Evolutionary conservation across 2,113 vertebrate species (phyloP).

Genomic region (Chunga burmeisteri): DNA sequence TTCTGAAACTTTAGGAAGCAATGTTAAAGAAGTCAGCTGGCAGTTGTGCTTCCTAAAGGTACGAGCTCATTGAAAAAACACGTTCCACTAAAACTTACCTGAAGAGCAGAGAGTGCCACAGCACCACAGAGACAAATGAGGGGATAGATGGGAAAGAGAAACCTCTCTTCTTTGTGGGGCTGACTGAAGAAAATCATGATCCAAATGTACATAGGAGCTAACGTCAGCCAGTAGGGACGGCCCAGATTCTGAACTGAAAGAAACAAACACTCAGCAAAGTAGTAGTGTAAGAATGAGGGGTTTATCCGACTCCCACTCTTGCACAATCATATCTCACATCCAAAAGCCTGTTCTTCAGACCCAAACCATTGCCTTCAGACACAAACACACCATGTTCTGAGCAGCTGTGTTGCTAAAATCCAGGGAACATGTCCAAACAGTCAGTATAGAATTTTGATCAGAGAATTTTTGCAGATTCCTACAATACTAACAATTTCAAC

Average conservation of each 20-base stretch:
- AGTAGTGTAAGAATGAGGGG: background rate
- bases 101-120: conserved; percentile 93
- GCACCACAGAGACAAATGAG: conserved; percentile 93
- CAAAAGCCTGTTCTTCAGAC: background rate
- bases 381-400: background rate
- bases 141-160: conserved; percentile 95
- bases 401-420: background rate
- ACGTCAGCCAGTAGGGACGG: conserved; percentile 95
- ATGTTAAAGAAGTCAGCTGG: background rate
- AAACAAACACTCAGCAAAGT: conserved; percentile 16
- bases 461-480: background rate
- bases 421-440: background rate
- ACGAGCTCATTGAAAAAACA: background rate
- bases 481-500: background rate
- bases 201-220: conserved; percentile 98
- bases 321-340: background rate
- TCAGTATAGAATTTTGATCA: background rate
- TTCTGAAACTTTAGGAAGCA: background rate
- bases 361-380: background rate
- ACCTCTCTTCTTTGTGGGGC: conserved; percentile 96
- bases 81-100: conserved; percentile 74
- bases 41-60: background rate
- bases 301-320: background rate
- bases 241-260: conserved; percentile 96
- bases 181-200: conserved; percentile 95